Percentiles rank a stretch among this genome's conserved stretches.
These are phyloP conservation scores for Brachionus paranguensis DNA, from an alignment of 1,140 invertebrate species.

Conservation along the genomic window DNA sequence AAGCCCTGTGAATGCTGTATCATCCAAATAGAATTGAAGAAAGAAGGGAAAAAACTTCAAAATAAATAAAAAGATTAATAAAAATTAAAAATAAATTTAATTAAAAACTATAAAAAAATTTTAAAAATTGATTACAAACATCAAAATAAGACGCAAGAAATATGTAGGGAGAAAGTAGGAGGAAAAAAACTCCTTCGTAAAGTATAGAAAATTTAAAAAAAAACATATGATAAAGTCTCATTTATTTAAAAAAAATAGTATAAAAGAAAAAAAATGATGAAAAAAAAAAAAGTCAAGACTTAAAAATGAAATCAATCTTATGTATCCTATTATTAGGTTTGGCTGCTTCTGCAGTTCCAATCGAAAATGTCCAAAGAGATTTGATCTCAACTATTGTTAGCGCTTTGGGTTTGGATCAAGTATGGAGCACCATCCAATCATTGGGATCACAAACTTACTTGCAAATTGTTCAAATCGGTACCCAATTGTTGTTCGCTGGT, in stretches of 20 bases:
- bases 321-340: not conserved
- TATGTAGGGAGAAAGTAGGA: not conserved
- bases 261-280: not conserved
- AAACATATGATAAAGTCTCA: not conserved
- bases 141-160: not conserved
- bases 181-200: too few species aligned
- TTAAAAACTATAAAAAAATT: too few species aligned
- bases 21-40: too few species aligned
- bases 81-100: too few species aligned
- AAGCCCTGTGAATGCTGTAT: too few species aligned
- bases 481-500: conserved; percentile 33
- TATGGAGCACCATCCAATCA: not conserved
- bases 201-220: not conserved
- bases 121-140: too few species aligned
- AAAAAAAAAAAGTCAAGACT: not conserved
- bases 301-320: not conserved
- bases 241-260: not conserved
- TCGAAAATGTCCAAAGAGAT: not conserved
- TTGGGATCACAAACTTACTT: not conserved
- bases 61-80: too few species aligned
- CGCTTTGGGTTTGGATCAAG: not conserved
- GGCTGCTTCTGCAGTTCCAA: not conserved
- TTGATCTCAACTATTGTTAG: not conserved
- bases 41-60: too few species aligned
- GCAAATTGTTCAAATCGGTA: conserved; percentile 12